Evolutionary conservation across 2,113 vertebrate genomes (phyloP).

Genomic region (Eubucco bourcierii): DNA sequence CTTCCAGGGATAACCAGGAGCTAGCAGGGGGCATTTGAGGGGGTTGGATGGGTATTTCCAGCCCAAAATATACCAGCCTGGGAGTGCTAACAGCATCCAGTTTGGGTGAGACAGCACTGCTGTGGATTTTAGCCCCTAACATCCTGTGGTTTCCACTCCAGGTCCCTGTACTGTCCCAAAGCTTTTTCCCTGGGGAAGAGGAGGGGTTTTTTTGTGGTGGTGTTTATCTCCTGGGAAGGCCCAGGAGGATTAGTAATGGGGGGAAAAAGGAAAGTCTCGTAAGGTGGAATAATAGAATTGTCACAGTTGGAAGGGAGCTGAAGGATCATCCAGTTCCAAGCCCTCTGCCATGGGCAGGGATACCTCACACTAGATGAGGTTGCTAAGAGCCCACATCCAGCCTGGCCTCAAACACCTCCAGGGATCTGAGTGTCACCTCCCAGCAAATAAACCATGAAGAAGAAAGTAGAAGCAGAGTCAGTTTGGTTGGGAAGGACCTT

Average conservation of each 20-base stretch:
- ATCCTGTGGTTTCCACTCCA: fast-evolving
- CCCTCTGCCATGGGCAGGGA: no score
- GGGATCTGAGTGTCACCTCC: not conserved
- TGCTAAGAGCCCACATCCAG: no score
- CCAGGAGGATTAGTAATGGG: not conserved
- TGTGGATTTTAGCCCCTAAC: not conserved
- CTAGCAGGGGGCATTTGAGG: fast-evolving
- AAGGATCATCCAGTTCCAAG: no score
- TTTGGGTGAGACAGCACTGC: not conserved
- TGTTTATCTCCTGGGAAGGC: not conserved
- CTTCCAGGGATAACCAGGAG: fast-evolving
- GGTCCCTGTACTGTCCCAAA: not conserved
- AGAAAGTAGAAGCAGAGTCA: not conserved
- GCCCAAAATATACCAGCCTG: not conserved
- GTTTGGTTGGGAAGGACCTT: no score
- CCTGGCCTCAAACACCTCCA: no score
- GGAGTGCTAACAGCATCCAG: fast-evolving
- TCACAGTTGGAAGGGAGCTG: no score
- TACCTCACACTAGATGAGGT: no score
- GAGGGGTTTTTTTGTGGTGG: no score
- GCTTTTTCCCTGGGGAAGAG: not conserved
- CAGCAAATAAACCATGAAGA: not conserved
- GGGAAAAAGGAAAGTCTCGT: fast-evolving
- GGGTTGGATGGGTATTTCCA: not conserved
- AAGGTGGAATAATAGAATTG: no score